Evolutionary conservation across 2,888 invertebrate species (phyloP), one percentile per base, ranked within the genome.

Genomic region (Schrankia costaestrigalis): DNA sequence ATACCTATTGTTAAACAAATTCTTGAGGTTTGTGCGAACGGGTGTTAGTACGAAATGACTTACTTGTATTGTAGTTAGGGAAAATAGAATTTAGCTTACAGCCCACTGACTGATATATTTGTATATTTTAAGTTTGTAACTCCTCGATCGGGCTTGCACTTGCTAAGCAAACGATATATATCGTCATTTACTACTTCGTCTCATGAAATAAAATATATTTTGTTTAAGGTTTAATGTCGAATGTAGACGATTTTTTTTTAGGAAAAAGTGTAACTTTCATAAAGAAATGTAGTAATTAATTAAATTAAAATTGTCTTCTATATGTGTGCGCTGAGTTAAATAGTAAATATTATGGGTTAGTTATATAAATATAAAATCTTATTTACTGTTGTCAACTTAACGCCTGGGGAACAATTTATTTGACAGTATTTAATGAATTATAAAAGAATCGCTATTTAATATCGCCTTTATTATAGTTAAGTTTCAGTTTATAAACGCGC

Each of bases 71-170:
- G 63, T 74, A 74, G 73, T 63, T 77, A 76, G 77, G 55, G 17
- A 56, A 29, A 66, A 66, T 66, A 71, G 57, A 56, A 47, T 65
- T 60, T 66, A 56, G 54, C 44, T 45, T 56, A 67, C 73, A 70
- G 78, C 79, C 79, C 82, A 73, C 77, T 79, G 83, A 83, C 83
- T 83, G 83, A 83, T 80, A 55, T 80, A 78, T 80, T 76, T 82
- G 77, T 80, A 71, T 74, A 73, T 73, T 72, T 76, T 79, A 78
- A 78, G 68, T 71, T 78, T 65, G 71, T n/a, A 72, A 62, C 58
- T 25, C 52, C 54, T 66, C 73, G 71, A 71, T 66, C 63, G 78
- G 75, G 75, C 70, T 62, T 50, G 29, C 44, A 34, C 41, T 46
- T 38, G 38, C 45, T 42, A 40, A 49, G 48, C 45, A 44, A 44